Conservation (phyloP, 1,140 invertebrate genomes). For the Daktulosphaira vitifoliae region DNA sequence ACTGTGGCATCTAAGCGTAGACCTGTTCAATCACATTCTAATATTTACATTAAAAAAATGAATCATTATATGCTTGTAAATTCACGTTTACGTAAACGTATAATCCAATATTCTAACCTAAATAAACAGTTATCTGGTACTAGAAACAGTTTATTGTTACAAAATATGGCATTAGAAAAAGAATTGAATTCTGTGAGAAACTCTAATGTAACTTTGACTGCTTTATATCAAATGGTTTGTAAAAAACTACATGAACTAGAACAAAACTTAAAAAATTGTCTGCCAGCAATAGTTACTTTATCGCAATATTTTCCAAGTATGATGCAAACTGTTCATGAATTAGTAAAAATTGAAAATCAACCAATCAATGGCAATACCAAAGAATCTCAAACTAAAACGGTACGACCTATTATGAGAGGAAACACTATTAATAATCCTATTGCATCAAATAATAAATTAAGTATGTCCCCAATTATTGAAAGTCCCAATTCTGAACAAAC, state of each 20-base stretch:
- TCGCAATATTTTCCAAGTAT: slow-evolving; percentile 2
- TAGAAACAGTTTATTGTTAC: slow-evolving; percentile 3
- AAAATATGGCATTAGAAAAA: not conserved
- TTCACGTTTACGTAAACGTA: not conserved
- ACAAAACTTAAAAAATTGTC: slow-evolving; percentile 2
- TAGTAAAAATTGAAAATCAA: not conserved
- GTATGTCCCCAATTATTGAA: slow-evolving; percentile 14
- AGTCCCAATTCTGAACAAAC: slow-evolving; percentile 2
- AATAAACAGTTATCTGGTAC: slow-evolving; percentile 4
- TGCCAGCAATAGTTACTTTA: slow-evolving; percentile 10
- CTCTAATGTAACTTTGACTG: not conserved
- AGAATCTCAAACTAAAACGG: not conserved
- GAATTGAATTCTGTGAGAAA: not conserved
- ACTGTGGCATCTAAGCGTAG: not conserved
- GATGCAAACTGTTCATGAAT: not conserved
- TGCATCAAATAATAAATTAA: not conserved
- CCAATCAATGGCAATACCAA: not conserved
- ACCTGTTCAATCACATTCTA: not conserved
- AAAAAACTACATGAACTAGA: not conserved
- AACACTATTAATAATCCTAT: not conserved
- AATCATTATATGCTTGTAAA: not conserved
- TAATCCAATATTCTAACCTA: not conserved
- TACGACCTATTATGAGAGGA: no score
- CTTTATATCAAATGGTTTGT: not conserved
- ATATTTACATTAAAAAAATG: not conserved